These are phyloP conservation scores for Tetragonula carbonaria DNA, from an alignment of 2,888 invertebrate species.

Conservation along the genomic window DNA sequence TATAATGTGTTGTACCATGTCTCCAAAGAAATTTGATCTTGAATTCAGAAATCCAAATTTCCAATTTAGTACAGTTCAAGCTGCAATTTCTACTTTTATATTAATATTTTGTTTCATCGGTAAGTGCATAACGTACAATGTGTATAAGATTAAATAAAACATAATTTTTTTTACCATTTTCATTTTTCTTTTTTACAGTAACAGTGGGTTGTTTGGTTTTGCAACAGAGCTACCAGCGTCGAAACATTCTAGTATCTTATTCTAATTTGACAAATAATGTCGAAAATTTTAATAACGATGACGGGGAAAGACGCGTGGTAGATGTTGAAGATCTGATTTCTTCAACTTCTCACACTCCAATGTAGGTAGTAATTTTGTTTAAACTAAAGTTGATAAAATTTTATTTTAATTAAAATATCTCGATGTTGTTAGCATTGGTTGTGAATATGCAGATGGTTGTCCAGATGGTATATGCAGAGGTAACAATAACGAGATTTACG, in stretches of 20 bases:
- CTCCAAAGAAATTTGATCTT: constrained; percentile 84
- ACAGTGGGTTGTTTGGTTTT: constrained; percentile 92
- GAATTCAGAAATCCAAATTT: constrained; percentile 90
- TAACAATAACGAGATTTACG: constrained; percentile 62
- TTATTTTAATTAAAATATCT: background rate
- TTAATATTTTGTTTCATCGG: constrained; percentile 92
- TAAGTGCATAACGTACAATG: constrained; percentile 81
- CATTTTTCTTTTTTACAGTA: constrained; percentile 85
- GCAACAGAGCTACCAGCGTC: constrained; percentile 91
- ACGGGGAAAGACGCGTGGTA: constrained; percentile 71
- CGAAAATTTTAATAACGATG: constrained; percentile 57
- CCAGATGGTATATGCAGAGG: constrained; percentile 70
- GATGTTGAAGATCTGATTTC: constrained; percentile 83
- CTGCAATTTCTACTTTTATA: constrained; percentile 90
- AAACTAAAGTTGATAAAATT: background rate
- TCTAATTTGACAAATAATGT: constrained; percentile 63
- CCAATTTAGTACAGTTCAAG: constrained; percentile 91
- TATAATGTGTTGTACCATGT: constrained; percentile 86
- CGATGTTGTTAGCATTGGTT: constrained; percentile 54
- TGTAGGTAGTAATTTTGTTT: constrained; percentile 53
- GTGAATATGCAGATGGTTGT: constrained; percentile 73
- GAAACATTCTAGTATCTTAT: constrained; percentile 82
- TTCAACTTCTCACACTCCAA: constrained; percentile 62
- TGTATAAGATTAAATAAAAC: background rate
- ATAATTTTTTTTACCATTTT: background rate